These are phyloP conservation scores for Halocynthia roretzi DNA, from an alignment of 23 tunicate genomes.

Conservation along the genomic window DNA sequence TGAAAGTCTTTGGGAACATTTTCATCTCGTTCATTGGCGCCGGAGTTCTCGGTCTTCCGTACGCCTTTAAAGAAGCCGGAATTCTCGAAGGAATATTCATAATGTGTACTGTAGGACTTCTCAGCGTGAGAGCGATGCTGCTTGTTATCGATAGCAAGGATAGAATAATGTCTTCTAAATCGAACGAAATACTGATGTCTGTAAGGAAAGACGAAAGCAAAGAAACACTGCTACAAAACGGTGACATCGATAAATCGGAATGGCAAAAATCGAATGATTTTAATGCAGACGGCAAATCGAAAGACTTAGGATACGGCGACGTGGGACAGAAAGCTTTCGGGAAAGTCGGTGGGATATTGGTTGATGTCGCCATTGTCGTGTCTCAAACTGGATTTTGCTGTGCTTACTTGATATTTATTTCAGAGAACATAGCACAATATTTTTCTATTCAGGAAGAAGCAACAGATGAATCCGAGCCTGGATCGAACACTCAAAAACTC, in stretches of 20 bases:
- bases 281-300: not conserved
- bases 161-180: not conserved
- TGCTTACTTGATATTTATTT: slow-evolving; percentile 93
- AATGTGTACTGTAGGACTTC: slow-evolving; percentile 76
- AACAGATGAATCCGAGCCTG: slow-evolving; percentile 23
- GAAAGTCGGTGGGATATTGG: slow-evolving; percentile 52
- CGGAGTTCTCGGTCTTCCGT: slow-evolving; percentile 94
- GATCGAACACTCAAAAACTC: slow-evolving; percentile 32
- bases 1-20: slow-evolving; percentile 95
- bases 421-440: slow-evolving; percentile 85
- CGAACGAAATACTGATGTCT: too few species aligned
- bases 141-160: slow-evolving; percentile 86
- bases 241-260: not conserved
- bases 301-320: slow-evolving; percentile 90
- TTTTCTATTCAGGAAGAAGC: slow-evolving; percentile 3
- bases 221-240: slow-evolving; percentile 12
- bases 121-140: slow-evolving; percentile 88
- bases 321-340: slow-evolving; percentile 87
- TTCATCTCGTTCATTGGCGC: slow-evolving; percentile 98
- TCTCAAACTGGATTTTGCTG: slow-evolving; percentile 96
- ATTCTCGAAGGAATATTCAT: slow-evolving; percentile 86
- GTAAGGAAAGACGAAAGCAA: slow-evolving; percentile 1
- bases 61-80: slow-evolving; percentile 99
- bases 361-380: slow-evolving; percentile 84
- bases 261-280: not conserved